Evolutionary conservation across 2,888 invertebrate genomes (phyloP).

Genomic region (Falcaria lacertinaria): DNA sequence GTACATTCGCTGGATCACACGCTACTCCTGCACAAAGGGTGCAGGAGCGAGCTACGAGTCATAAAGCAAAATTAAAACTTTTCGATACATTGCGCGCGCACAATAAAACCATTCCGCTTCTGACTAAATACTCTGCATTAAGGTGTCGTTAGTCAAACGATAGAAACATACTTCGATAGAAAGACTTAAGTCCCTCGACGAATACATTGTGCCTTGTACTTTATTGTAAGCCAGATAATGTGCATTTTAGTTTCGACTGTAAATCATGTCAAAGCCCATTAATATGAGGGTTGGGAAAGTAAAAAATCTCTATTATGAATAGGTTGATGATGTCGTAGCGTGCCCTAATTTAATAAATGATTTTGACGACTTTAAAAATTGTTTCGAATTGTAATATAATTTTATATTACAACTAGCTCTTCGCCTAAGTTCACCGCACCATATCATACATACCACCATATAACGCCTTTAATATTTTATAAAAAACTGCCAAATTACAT

Average conservation of each 20-base stretch:
- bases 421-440: too few relatives aligned
- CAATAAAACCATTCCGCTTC: constrained; percentile 64
- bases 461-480: too few relatives aligned
- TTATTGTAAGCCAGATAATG: constrained; percentile 8
- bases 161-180: constrained; percentile 28
- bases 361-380: constrained; percentile 56
- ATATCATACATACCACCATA: too few relatives aligned
- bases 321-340: constrained; percentile 60
- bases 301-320: constrained; percentile 62
- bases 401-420: constrained; percentile 19
- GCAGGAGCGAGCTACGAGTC: constrained; percentile 45
- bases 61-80: constrained; percentile 79
- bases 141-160: constrained; percentile 75
- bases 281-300: constrained; percentile 21
- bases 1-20: constrained; percentile 1
- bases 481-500: too few relatives aligned
- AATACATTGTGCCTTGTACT: constrained; percentile 15
- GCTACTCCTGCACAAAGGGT: constrained; percentile 30
- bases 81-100: constrained; percentile 72
- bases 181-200: constrained; percentile 12
- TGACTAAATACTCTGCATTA: constrained; percentile 74
- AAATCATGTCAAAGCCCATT: constrained; percentile 8
- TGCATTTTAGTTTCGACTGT: constrained; percentile 8
- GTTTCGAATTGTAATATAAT: constrained; percentile 44
- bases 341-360: constrained; percentile 65